phyloP scores from a whole-genome alignment of 1,140 invertebrate species.

The Papilio machaon region DNA sequence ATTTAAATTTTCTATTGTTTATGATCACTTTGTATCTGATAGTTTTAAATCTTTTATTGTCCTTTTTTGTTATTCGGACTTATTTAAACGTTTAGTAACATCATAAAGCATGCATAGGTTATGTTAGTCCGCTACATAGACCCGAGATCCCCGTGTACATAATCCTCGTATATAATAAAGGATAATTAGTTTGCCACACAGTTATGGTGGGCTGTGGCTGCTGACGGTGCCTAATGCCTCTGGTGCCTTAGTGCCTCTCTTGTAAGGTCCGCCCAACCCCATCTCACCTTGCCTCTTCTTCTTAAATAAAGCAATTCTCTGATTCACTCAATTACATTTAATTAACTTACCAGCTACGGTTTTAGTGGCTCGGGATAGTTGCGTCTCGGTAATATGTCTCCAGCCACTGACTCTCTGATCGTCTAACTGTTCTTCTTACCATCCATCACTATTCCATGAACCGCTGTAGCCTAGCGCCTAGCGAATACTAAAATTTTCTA shows the following conservation, averaged over 20 bases:
- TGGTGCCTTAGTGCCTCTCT: constrained; percentile 29
- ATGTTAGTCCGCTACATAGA: background rate
- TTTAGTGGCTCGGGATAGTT: background rate
- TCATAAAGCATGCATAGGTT: background rate
- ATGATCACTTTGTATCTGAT: background rate
- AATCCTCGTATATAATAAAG: constrained; percentile 4
- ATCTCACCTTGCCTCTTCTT: background rate
- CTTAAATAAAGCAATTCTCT: background rate
- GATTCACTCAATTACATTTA: background rate
- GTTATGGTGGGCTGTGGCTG: constrained; percentile 27
- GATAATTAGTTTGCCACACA: constrained; percentile 32
- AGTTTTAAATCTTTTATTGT: background rate
- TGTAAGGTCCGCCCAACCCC: background rate
- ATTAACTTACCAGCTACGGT: background rate
- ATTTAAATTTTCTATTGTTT: background rate
- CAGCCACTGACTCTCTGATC: too few relatives aligned
- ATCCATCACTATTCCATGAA: background rate
- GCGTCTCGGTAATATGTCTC: too few relatives aligned
- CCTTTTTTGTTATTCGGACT: background rate
- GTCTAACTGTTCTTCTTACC: too few relatives aligned
- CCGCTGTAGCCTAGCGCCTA: background rate
- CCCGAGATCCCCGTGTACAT: constrained; percentile 24
- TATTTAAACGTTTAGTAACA: background rate
- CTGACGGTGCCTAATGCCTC: constrained; percentile 33
- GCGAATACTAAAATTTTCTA: background rate